phyloP scores from a whole-genome alignment of 2,888 invertebrate species.

The Unio pictorum region DNA sequence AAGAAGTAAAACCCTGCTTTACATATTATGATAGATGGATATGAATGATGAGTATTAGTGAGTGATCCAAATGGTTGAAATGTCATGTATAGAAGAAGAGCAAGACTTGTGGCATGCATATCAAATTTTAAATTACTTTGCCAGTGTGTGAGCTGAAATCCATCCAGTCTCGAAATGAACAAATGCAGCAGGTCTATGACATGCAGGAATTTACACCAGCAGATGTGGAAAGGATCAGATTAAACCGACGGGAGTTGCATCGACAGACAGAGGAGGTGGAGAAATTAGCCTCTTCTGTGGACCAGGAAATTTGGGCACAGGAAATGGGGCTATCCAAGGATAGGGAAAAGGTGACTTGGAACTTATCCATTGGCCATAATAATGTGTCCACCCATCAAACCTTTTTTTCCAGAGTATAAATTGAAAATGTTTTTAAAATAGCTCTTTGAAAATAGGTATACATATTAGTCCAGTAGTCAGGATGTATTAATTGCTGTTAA shows the following conservation, averaged over 20 bases:
- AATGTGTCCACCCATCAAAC: too few relatives aligned
- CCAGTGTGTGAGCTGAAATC: slow-evolving; percentile 44
- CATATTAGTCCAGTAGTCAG: too few relatives aligned
- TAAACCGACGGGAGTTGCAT: slow-evolving; percentile 49
- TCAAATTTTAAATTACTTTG: slow-evolving; percentile 7
- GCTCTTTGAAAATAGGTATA: too few relatives aligned
- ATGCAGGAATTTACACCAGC: slow-evolving; percentile 60
- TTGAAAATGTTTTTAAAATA: too few relatives aligned
- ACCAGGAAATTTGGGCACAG: slow-evolving; percentile 55
- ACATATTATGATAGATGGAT: too few relatives aligned
- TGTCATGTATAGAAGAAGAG: neutral
- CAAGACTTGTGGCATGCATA: neutral
- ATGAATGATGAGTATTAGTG: too few relatives aligned
- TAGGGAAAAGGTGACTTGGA: slow-evolving; percentile 48
- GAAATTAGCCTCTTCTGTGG: slow-evolving; percentile 41
- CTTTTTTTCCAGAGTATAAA: too few relatives aligned
- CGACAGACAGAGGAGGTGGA: slow-evolving; percentile 54
- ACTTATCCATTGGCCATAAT: too few relatives aligned
- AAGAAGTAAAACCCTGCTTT: too few relatives aligned
- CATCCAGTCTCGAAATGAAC: slow-evolving; percentile 32
- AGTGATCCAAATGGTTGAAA: too few relatives aligned
- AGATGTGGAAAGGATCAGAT: slow-evolving; percentile 60
- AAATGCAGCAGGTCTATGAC: slow-evolving; percentile 57
- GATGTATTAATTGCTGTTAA: too few relatives aligned
- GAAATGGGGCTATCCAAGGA: slow-evolving; percentile 55